Conservation (phyloP, 2,888 invertebrate genomes). For the Lydus trimaculatus region DNA sequence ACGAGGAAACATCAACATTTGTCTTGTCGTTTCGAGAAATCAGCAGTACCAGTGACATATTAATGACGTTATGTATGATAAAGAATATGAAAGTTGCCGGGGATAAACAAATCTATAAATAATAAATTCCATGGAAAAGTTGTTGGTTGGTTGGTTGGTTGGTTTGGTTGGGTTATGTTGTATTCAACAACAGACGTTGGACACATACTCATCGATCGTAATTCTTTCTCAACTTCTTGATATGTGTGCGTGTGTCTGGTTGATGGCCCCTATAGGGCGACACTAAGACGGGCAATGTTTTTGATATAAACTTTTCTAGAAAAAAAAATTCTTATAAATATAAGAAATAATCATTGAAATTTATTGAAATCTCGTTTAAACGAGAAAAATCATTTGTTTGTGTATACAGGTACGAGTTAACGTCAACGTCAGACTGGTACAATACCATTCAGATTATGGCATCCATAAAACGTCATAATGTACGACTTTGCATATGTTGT, state of each 20-base stretch:
- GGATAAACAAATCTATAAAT: constrained; percentile 60
- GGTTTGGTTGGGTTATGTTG: not conserved
- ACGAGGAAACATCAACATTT: constrained; percentile 59
- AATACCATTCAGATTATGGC: constrained; percentile 33
- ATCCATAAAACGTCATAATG: constrained; percentile 50
- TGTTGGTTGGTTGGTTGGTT: constrained; percentile 16
- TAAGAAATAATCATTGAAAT: not conserved
- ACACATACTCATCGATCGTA: constrained; percentile 5
- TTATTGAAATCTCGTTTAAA: not conserved
- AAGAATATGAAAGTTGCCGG: constrained; percentile 59
- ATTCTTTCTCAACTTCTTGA: constrained; percentile 1
- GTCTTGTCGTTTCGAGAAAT: constrained; percentile 58
- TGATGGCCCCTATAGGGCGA: constrained; percentile 4
- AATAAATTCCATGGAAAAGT: constrained; percentile 52
- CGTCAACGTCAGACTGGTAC: constrained; percentile 39
- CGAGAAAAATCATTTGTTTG: not conserved
- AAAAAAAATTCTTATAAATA: not conserved
- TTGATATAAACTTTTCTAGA: not conserved
- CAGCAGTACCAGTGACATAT: constrained; percentile 58
- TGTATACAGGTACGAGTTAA: constrained; percentile 11
- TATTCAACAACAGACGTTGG: constrained; percentile 5
- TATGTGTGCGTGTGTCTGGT: constrained; percentile 6
- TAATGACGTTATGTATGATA: constrained; percentile 56
- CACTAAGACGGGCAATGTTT: not conserved
- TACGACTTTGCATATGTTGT: constrained; percentile 53